phyloP scores from a whole-genome alignment of 37 sponge, comb jelly and placozoan species.

The Eunapius fragilis region DNA sequence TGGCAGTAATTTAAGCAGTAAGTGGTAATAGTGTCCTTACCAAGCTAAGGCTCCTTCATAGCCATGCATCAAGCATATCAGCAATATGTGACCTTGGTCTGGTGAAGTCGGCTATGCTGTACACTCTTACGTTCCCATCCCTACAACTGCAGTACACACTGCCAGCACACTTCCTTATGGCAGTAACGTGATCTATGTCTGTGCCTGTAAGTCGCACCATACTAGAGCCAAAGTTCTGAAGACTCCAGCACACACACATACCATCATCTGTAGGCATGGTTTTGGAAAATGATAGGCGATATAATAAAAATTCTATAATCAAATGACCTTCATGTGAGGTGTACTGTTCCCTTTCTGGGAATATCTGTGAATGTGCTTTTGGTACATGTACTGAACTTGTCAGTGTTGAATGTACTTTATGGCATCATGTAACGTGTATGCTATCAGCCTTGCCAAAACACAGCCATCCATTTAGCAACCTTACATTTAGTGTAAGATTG shows the following conservation, averaged over 20 bases:
- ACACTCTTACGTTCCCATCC: constrained; percentile 59
- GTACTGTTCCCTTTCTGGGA: too few relatives aligned
- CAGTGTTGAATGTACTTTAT: too few relatives aligned
- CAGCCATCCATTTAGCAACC: too few relatives aligned
- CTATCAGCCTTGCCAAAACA: too few relatives aligned
- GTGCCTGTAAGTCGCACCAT: constrained; percentile 59
- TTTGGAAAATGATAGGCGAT: neutral
- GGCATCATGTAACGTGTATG: too few relatives aligned
- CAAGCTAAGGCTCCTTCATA: neutral
- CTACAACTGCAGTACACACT: constrained; percentile 51
- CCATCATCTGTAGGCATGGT: constrained; percentile 20
- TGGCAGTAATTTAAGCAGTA: neutral
- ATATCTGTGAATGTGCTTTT: too few relatives aligned
- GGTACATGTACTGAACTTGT: too few relatives aligned
- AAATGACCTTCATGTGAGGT: neutral
- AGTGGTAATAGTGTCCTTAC: neutral
- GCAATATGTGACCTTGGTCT: neutral
- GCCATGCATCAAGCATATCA: neutral
- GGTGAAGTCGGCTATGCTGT: constrained; percentile 18
- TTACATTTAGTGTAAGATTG: too few relatives aligned
- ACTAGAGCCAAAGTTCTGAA: neutral
- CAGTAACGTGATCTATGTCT: constrained; percentile 42
- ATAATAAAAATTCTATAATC: too few relatives aligned
- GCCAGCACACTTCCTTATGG: constrained; percentile 7
- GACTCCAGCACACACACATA: constrained; percentile 8